Evolutionary conservation across 1,140 invertebrate species (phyloP).

Genomic region (Caenorhabditis tropicalis): DNA sequence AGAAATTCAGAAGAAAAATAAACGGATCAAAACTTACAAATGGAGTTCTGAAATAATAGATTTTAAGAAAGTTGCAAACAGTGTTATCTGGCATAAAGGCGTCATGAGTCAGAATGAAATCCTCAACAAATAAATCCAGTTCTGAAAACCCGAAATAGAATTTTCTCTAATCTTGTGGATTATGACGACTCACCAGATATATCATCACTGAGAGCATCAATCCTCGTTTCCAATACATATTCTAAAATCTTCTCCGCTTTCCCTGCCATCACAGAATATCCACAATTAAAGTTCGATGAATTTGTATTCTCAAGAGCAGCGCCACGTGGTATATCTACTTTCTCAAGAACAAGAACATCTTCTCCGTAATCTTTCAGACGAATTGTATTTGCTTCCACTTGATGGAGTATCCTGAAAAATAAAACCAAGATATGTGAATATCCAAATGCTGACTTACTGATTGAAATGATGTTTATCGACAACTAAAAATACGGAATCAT

Average conservation of each 20-base stretch:
- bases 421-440: conserved; percentile 41
- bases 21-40: conserved; percentile 47
- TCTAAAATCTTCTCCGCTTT: conserved; percentile 87
- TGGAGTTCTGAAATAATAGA: conserved; percentile 72
- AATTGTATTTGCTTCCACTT: conserved; percentile 87
- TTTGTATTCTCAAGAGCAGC: conserved; percentile 44
- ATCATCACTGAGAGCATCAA: conserved; percentile 72
- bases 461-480: conserved; percentile 90
- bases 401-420: conserved; percentile 73
- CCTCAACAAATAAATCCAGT: conserved; percentile 81
- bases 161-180: too few species aligned
- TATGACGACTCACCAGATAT: conserved; percentile 57
- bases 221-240: conserved; percentile 83
- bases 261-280: conserved; percentile 87
- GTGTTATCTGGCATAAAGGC: conserved; percentile 84
- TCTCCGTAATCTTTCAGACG: conserved; percentile 85
- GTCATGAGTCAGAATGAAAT: conserved; percentile 86
- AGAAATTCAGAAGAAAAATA: not conserved
- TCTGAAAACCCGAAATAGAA: too few species aligned
- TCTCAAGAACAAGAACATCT: conserved; percentile 84
- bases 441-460: conserved; percentile 77
- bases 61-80: conserved; percentile 80
- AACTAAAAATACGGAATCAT: conserved; percentile 84
- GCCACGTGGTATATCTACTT: conserved; percentile 74
- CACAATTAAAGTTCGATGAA: conserved; percentile 70